These are phyloP conservation scores for Calephelis nemesis DNA, from an alignment of 1,140 invertebrate genomes.

Conservation along the genomic window DNA sequence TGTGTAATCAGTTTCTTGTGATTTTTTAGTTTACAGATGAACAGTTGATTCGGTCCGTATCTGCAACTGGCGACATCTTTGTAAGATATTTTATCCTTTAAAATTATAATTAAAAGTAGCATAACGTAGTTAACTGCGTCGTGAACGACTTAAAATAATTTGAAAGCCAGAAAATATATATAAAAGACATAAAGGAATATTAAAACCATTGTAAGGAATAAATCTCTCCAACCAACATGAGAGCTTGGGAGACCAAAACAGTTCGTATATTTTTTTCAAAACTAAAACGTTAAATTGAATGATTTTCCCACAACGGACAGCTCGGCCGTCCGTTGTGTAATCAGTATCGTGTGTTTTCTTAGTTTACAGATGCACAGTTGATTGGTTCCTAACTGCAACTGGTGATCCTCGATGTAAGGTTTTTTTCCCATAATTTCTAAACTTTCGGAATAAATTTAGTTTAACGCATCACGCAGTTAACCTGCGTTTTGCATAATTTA, in stretches of 20 bases:
- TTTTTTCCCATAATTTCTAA: not conserved
- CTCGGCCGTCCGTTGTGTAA: slow-evolving; percentile 7
- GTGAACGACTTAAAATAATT: no score
- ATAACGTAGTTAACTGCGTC: no score
- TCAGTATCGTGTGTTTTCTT: slow-evolving; percentile 11
- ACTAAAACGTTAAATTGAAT: not conserved
- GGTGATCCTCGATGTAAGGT: slow-evolving; percentile 9
- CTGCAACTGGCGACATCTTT: slow-evolving; percentile 7
- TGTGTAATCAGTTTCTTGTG: slow-evolving; percentile 8
- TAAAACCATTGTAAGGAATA: not conserved
- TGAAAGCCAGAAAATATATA: not conserved
- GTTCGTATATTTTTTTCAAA: slow-evolving; percentile 12
- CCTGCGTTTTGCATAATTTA: slow-evolving; percentile 12
- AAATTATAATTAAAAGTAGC: not conserved
- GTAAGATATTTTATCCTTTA: not conserved
- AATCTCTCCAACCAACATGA: not conserved
- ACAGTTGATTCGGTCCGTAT: slow-evolving; percentile 3
- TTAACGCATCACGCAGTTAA: slow-evolving; percentile 1
- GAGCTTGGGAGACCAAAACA: slow-evolving; percentile 4
- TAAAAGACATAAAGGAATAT: not conserved
- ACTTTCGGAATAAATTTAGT: not conserved
- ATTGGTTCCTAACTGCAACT: slow-evolving; percentile 4
- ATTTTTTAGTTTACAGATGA: slow-evolving; percentile 16
- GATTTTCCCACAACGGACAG: not conserved
- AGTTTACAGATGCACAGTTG: slow-evolving; percentile 17